Conservation (phyloP, 2,888 invertebrate species). For the Agrochola macilenta region DNA sequence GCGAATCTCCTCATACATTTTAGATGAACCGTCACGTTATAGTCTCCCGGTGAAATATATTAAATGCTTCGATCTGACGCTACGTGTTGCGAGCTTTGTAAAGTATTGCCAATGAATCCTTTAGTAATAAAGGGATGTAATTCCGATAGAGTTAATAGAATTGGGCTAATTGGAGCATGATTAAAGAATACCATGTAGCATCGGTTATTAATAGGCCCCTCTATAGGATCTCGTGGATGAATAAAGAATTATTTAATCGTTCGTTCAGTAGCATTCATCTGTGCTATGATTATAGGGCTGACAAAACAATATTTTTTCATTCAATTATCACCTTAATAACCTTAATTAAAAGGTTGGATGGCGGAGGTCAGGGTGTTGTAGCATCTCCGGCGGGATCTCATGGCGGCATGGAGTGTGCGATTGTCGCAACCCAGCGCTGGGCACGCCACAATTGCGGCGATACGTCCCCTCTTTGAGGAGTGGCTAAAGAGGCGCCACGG, state of each 20-base stretch:
- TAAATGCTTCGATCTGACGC: conserved; percentile 40
- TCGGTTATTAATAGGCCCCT: conserved; percentile 26
- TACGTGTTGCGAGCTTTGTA: conserved; percentile 10
- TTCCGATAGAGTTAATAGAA: not conserved
- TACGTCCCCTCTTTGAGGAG: too few relatives aligned
- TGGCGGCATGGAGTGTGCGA: too few relatives aligned
- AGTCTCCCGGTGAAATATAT: conserved; percentile 46
- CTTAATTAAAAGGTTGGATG: too few relatives aligned
- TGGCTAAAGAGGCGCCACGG: too few relatives aligned
- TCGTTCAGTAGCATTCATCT: conserved; percentile 30
- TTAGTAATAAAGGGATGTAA: conserved; percentile 7
- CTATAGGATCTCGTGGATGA: conserved; percentile 14
- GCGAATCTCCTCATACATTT: conserved; percentile 55
- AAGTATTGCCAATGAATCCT: conserved; percentile 34
- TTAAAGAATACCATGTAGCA: conserved; percentile 16
- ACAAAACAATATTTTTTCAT: not conserved
- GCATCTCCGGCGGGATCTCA: too few relatives aligned
- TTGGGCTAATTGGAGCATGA: conserved; percentile 37
- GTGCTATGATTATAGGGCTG: conserved; percentile 16
- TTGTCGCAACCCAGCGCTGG: too few relatives aligned
- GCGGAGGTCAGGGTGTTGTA: too few relatives aligned
- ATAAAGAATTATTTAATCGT: conserved; percentile 43
- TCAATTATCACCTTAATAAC: not conserved
- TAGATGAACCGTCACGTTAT: conserved; percentile 37
- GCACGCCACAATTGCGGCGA: too few relatives aligned